Base-by-base conservation (phyloP, 2,888 invertebrate genomes). In the Thereva unica region DNA sequence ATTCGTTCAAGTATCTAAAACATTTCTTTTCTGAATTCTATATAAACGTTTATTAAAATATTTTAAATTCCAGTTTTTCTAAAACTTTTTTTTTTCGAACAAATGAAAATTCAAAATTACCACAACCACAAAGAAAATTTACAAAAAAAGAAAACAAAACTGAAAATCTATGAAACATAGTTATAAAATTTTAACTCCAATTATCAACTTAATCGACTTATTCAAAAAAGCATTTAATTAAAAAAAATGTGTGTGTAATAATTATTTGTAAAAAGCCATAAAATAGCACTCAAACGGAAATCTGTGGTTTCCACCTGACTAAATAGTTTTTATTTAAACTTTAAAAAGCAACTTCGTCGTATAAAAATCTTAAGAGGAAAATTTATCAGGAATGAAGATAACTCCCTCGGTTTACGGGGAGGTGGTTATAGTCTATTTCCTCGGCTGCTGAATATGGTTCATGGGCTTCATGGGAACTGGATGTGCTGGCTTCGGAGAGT, bases 381-480 rank as follows among this genome's bases (percentile, higher is more conserved):
- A 52, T 38, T 37, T 47, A 59, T 47, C 49, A 59, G 59, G 59
- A 59, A 59, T 59, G 59, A 49, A 56, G 38, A 8, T 9, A 50
- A 50, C 8, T 55, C 37, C 50, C 49, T 53, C 10, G 23, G 54
- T 44, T 38, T 47, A 45, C 38, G 35, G 34, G 4, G n/a, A 35
- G 37, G 5, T 53, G 38, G 42, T 42, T 38, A 9, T 44, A 9
- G 34, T 75, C 73, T 87, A 93, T 84, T 95, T 95, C 78, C 92
- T 86, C 68, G 95, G 95, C 74, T 95, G 95, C 75, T 95, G 93
- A 76, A 95, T 95, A 72, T 90, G 83, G 52, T 84, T 83, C 67
- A 86, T 86, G 12, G 88, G 87, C 74, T 87, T 89, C 69, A 82
- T 79, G 67, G 86, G 83, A 72, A 87, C 83, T 64, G 84, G 74